Evolutionary conservation across 2,888 invertebrate genomes (phyloP), one percentile per base, ranked within the genome.

Genomic region (Dynastes hyllus): DNA sequence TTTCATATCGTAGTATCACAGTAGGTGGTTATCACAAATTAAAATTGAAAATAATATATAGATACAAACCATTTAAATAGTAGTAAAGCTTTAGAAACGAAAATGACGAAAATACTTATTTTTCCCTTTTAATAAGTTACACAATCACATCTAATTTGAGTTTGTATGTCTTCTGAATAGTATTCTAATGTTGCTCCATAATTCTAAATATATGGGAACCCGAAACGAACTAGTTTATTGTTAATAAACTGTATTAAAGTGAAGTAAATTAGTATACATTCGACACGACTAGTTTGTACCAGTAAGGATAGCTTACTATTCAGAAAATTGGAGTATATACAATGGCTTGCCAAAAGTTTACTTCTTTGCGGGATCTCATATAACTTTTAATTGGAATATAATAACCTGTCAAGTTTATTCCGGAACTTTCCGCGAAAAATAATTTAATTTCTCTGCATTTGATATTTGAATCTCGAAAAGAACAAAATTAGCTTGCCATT

Each of bases 141-240:
- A 53, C 53, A n/a, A 53, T 53, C 53, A 53, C 16, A n/a, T 16
- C 3, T n/a, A 51, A 51, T 51, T 51, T 2, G 11, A 51, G 11
- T 53, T 55, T 16, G 45, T 45, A 29, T 22, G 8, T 73, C 27
- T 73, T 73, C 73, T 73, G 73, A 73, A 73, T 73, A 73, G 61
- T 58, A 40, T 11, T 58, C 29, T 11, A 13, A 22, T 5, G 1
- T 16, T 3, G 13, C 22, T 9, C 8, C 16, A 40, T 58, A 58
- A 73, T 22, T 73, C 9, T 16, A 51, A 22, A 50, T 69, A 8
- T 2, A 69, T 16, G 32, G 50, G 11, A 45, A 45, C 45, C 11
- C 11, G 8, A 45, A 11, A 37, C 32, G 5, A 37, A 37, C 32
- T 37, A 37, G 32, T 37, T 37, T 45, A n/a, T 67, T 45, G 8